These are phyloP conservation scores for Rhamphomyia laevipes DNA, from an alignment of 2,888 invertebrate genomes.

Conservation along the genomic window DNA sequence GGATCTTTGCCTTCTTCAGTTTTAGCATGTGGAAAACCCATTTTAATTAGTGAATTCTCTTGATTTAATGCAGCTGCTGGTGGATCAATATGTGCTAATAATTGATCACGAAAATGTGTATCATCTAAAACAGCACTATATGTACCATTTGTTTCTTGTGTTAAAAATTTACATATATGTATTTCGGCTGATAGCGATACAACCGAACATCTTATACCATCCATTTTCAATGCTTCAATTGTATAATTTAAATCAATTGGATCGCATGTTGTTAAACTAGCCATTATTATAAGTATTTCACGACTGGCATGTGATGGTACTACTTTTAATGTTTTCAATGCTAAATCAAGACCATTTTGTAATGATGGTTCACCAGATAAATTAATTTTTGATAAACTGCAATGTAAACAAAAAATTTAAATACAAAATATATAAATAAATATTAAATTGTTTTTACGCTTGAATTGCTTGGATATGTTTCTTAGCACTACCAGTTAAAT, in stretches of 20 bases:
- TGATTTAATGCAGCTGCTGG: slow-evolving; percentile 59
- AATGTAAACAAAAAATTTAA: slow-evolving; percentile 9
- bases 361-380: slow-evolving; percentile 89
- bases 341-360: slow-evolving; percentile 88
- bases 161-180: slow-evolving; percentile 75
- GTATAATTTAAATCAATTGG: slow-evolving; percentile 84
- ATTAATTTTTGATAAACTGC: slow-evolving; percentile 47
- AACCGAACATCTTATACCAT: slow-evolving; percentile 83
- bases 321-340: slow-evolving; percentile 68
- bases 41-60: slow-evolving; percentile 77
- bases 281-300: slow-evolving; percentile 84
- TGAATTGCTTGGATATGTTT: slow-evolving; percentile 64
- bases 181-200: slow-evolving; percentile 95
- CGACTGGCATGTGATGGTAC: slow-evolving; percentile 91
- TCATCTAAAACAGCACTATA: slow-evolving; percentile 83
- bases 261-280: slow-evolving; percentile 93
- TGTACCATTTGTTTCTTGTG: slow-evolving; percentile 74
- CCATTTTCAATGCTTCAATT: slow-evolving; percentile 61
- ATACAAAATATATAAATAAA: neutral
- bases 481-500: slow-evolving; percentile 75
- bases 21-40: slow-evolving; percentile 86
- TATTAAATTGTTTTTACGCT: slow-evolving; percentile 33
- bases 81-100: slow-evolving; percentile 54
- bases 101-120: slow-evolving; percentile 55
- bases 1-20: slow-evolving; percentile 50